These are phyloP conservation scores for Peromyscus maniculatus DNA, from an alignment of 2,113 vertebrate species.

Conservation along the genomic window DNA sequence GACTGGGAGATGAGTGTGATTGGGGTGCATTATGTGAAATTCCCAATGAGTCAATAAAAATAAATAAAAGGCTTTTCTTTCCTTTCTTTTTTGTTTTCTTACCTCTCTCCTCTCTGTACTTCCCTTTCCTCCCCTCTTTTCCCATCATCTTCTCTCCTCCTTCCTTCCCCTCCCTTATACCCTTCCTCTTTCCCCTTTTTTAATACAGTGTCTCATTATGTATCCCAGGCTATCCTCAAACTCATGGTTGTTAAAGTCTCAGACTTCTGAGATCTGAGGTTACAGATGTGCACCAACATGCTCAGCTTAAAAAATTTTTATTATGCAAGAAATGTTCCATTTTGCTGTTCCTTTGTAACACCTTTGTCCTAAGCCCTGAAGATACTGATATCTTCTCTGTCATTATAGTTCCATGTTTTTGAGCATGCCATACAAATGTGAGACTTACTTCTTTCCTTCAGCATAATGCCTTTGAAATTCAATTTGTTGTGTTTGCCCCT, in stretches of 20 bases:
- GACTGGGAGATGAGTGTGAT: neutral
- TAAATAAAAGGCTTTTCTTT: neutral
- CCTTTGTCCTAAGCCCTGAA: neutral
- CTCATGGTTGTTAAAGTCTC: neutral
- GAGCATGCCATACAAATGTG: conserved; percentile 45
- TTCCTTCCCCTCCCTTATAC: too few relatives aligned
- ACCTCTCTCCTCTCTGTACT: neutral
- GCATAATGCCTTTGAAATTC: conserved; percentile 53
- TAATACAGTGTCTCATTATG: neutral
- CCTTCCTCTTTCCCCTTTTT: neutral
- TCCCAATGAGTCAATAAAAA: neutral
- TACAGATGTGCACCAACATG: neutral
- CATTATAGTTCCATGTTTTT: conserved; percentile 50
- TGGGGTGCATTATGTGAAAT: neutral
- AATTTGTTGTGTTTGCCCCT: neutral
- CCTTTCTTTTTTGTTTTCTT: neutral
- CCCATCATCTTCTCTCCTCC: neutral
- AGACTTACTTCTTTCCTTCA: conserved; percentile 30
- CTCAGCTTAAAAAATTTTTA: neutral
- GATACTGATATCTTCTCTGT: neutral
- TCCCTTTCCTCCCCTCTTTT: neutral
- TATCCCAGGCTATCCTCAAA: neutral
- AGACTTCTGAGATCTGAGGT: neutral
- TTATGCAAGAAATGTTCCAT: neutral
- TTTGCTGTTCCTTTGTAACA: conserved; percentile 26